Evolutionary conservation across 2,113 vertebrate species (phyloP), one percentile per base, ranked within the genome.

Genomic region (Ophiodon elongatus): DNA sequence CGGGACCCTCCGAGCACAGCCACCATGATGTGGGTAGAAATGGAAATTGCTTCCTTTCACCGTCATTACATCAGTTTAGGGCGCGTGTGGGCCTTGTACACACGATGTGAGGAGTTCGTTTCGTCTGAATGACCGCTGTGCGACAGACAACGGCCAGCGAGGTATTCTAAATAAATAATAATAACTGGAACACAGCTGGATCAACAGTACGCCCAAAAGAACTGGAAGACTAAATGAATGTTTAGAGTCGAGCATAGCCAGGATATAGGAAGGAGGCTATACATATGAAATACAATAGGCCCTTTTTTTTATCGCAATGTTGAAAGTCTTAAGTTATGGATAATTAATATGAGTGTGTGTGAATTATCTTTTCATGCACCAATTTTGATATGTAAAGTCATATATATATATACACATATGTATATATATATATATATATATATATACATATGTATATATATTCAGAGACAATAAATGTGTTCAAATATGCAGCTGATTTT

Each of bases 21-120:
- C 94, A 95, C 93, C 94, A 92, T 94, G 94, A 95, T 95, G 95
- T 95, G 94, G 92, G 94, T 93, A 95, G 94, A 95, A 94, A 95
- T 95, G 94, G 94, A 96, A 95, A 95, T 95, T 93, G 92, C 92
- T 95, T 91, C 94, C 94, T 94, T 95, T 95, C 94, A 94, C 94
- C 94, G 91, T 95, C 95, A 94, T 95, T 94, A 95, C 95, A 94
- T 96, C 94, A 95, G 93, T 94, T 95, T 93, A 95, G 93, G 94
- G 91, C 93, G 93, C 94, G 93, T 95, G 95, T 94, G 94, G 94
- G 94, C 94, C 92, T 96, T 95, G 91, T 59, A 64, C 89, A 50
- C 87, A 96, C 85, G 33, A 25, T 21, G 75, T 84, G 84, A 47
- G 72, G 84, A 83, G 73, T 85, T 80, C 81, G 80, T 83, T 76